phyloP scores from a whole-genome alignment of 2,113 vertebrate species.

The Chamaea fasciata region DNA sequence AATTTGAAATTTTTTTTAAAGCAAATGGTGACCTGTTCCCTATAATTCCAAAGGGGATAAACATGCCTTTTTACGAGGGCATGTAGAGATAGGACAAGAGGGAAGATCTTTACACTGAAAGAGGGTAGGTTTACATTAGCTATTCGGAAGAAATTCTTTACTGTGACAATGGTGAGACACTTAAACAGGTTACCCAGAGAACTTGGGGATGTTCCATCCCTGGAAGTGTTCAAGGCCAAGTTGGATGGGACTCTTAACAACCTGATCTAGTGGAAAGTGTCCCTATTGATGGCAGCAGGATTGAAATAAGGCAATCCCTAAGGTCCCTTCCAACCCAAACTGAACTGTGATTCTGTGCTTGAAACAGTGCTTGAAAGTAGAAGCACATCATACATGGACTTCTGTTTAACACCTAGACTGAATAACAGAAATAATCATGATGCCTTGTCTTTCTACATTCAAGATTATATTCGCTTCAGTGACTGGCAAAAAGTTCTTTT shows the following conservation, averaged over 20 bases:
- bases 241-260: not conserved
- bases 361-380: not conserved
- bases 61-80: not conserved
- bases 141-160: not conserved
- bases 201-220: not conserved
- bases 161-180: not conserved
- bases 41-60: not conserved
- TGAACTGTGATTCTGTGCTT: not conserved
- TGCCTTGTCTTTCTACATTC: not conserved
- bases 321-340: not conserved
- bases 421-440: not conserved
- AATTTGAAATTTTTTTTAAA: not conserved
- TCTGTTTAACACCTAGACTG: not conserved
- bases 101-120: not conserved
- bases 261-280: not conserved
- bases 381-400: not conserved
- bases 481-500: not conserved
- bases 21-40: not conserved
- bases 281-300: not conserved
- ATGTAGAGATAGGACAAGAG: not conserved
- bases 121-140: not conserved
- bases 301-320: not conserved
- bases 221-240: not conserved
- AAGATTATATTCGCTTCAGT: fast-evolving
- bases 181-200: not conserved